Percentiles rank a stretch among this genome's conserved stretches.
phyloP scores from a whole-genome alignment of 2,113 vertebrate genomes.

The Lophura nycthemera region DNA sequence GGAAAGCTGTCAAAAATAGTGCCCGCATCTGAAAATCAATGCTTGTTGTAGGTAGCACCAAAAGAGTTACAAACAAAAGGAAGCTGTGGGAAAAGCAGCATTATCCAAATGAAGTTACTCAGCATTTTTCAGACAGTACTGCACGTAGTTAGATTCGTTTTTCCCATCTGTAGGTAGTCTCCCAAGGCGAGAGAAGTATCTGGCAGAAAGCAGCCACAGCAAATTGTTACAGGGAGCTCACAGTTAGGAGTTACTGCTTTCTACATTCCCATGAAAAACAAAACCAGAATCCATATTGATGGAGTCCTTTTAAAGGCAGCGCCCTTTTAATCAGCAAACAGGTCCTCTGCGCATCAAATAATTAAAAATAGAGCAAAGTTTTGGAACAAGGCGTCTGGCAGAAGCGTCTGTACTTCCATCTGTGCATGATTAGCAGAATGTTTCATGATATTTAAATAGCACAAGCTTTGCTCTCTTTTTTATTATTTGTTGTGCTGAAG shows the following conservation, averaged over 20 bases:
- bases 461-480: conserved; percentile 78
- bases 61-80: neutral
- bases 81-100: neutral
- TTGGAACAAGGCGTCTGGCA: conserved; percentile 80
- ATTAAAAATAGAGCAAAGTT: conserved; percentile 84
- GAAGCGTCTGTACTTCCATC: conserved; percentile 77
- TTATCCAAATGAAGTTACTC: neutral
- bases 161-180: neutral
- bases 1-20: neutral
- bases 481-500: conserved; percentile 72
- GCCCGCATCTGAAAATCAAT: neutral
- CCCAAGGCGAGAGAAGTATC: conserved; percentile 16
- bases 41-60: neutral
- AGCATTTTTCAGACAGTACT: conserved; percentile 7
- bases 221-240: neutral
- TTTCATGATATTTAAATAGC: conserved; percentile 80
- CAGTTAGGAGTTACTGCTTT: conserved; percentile 17
- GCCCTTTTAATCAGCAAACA: conserved; percentile 77
- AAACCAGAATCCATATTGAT: conserved; percentile 58
- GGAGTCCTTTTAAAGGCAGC: conserved; percentile 50
- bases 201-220: neutral
- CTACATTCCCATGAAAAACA: conserved; percentile 22
- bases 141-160: neutral
- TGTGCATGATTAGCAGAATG: conserved; percentile 81
- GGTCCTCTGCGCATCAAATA: conserved; percentile 78